Conservation (phyloP, 1,140 invertebrate species). For the Acromyrmex charruanus region DNA sequence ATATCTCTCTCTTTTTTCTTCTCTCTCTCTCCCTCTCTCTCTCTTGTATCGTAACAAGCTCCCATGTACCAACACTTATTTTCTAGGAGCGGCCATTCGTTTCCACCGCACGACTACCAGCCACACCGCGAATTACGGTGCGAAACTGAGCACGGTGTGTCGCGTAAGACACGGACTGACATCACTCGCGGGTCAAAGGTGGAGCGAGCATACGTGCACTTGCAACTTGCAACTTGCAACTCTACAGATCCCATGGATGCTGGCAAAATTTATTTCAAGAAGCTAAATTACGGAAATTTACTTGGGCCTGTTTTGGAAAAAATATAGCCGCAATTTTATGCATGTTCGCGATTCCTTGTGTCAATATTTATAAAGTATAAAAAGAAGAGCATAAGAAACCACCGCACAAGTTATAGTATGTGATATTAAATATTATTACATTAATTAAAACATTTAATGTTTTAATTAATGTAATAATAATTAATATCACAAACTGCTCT, state of each 20-base stretch:
- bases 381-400: no score
- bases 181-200: slow-evolving; percentile 71
- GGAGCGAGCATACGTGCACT: slow-evolving; percentile 45
- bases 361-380: neutral
- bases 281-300: neutral
- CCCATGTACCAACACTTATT: slow-evolving; percentile 83
- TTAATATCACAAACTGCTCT: no score
- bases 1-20: slow-evolving; percentile 27
- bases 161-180: slow-evolving; percentile 70
- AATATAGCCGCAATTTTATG: neutral
- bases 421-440: no score
- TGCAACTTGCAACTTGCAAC: slow-evolving; percentile 34
- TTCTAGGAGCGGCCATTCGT: slow-evolving; percentile 79
- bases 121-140: slow-evolving; percentile 73
- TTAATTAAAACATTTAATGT: no score
- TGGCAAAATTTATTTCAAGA: slow-evolving; percentile 15
- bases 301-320: neutral
- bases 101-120: slow-evolving; percentile 51
- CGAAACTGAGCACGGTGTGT: slow-evolving; percentile 49
- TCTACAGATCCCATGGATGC: neutral
- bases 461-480: no score
- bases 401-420: no score
- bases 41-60: slow-evolving; percentile 82
- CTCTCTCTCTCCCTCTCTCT: no score
- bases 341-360: neutral